Percentiles rank a stretch among this genome's conserved stretches.
phyloP scores from a whole-genome alignment of 2,888 invertebrate species.

The Zaprionus lineosus region DNA sequence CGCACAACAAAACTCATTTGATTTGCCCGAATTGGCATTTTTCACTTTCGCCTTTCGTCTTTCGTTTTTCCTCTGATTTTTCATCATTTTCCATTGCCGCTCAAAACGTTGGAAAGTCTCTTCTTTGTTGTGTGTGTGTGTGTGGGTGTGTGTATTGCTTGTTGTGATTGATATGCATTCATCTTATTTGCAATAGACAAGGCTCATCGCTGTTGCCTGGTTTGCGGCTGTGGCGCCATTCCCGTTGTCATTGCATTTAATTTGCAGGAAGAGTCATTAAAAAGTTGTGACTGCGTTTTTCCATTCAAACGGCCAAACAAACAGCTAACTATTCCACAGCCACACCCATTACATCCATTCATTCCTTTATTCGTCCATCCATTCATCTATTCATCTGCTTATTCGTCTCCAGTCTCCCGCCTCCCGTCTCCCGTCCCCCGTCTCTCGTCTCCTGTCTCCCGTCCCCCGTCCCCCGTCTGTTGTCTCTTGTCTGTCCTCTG shows the following conservation, averaged over 20 bases:
- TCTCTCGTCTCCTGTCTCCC: no score
- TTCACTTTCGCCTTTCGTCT: constrained; percentile 10
- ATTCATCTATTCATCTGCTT: not conserved
- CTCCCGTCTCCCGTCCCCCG: no score
- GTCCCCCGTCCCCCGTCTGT: no score
- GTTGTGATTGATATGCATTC: constrained; percentile 44
- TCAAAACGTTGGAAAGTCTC: constrained; percentile 44
- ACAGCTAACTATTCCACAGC: no score
- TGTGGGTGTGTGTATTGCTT: not conserved
- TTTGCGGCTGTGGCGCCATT: not conserved
- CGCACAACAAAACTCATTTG: constrained; percentile 50
- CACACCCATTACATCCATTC: constrained; percentile 1
- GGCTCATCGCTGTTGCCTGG: not conserved
- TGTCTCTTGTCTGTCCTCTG: no score
- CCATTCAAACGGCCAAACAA: not conserved
- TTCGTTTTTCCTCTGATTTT: constrained; percentile 17
- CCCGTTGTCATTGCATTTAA: constrained; percentile 37
- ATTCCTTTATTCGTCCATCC: not conserved
- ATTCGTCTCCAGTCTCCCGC: no score
- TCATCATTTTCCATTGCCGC: constrained; percentile 30
- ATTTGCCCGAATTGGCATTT: constrained; percentile 37
- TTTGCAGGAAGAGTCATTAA: constrained; percentile 34
- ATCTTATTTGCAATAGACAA: constrained; percentile 33
- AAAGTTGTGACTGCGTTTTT: constrained; percentile 19
- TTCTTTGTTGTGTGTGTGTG: not conserved